These are phyloP conservation scores for Drosophila pegasa DNA, from an alignment of 2,888 invertebrate genomes.

Conservation along the genomic window DNA sequence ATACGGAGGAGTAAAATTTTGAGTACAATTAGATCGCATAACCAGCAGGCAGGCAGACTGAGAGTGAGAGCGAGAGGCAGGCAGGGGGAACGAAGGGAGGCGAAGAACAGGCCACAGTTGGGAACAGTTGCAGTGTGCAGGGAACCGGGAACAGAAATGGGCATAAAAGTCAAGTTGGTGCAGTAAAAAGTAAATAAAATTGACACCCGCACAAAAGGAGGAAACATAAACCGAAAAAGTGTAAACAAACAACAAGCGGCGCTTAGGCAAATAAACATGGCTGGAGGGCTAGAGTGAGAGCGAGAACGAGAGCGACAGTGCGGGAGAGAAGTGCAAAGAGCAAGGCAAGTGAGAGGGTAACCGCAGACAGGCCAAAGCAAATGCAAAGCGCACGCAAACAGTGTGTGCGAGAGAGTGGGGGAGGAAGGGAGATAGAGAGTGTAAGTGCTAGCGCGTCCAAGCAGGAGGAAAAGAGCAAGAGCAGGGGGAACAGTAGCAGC, in stretches of 20 bases:
- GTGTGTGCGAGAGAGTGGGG: background rate
- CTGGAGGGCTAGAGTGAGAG: constrained; percentile 2
- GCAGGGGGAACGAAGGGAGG: background rate
- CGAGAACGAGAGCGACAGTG: background rate
- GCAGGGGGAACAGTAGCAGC: constrained; percentile 7
- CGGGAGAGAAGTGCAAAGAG: background rate
- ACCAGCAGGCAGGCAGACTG: constrained; percentile 3
- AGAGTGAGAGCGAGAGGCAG: constrained; percentile 3
- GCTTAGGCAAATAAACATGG: constrained; percentile 72
- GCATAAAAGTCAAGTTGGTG: constrained; percentile 63
- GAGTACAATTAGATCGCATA: constrained; percentile 18
- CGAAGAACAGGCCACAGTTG: constrained; percentile 8
- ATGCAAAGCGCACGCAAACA: constrained; percentile 21
- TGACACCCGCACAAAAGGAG: constrained; percentile 62
- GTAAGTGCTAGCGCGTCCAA: background rate
- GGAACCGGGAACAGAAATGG: constrained; percentile 23
- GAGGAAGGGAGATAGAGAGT: background rate
- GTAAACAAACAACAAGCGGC: constrained; percentile 56
- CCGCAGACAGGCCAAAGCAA: constrained; percentile 38
- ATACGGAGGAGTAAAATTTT: constrained; percentile 5
- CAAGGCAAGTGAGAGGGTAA: constrained; percentile 17
- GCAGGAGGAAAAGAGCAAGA: constrained; percentile 1
- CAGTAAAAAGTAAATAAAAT: constrained; percentile 65
- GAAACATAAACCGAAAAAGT: constrained; percentile 54
- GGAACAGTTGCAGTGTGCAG: constrained; percentile 4